Evolutionary conservation across 2,888 invertebrate species (phyloP).

Genomic region (Drosophila barbarae): DNA sequence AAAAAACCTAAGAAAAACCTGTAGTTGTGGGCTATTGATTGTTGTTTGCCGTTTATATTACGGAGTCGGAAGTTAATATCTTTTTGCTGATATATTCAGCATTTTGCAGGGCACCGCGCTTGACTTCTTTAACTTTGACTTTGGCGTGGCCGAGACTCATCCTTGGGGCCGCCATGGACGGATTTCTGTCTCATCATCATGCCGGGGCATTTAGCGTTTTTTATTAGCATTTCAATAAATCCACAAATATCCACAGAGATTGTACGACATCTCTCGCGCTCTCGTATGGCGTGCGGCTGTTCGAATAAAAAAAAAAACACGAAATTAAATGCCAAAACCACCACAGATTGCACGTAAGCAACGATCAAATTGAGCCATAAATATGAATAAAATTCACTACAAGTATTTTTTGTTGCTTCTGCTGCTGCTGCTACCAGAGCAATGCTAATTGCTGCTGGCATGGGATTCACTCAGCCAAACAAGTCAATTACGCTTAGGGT

Average conservation of each 20-base stretch:
- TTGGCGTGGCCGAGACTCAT: conserved; percentile 18
- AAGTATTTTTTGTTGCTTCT: conserved; percentile 26
- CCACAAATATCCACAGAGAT: background rate
- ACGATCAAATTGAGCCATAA: conserved; percentile 41
- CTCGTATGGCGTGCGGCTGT: conserved; percentile 37
- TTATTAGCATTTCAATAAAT: conserved; percentile 46
- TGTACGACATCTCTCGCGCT: conserved; percentile 26
- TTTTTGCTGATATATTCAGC: conserved; percentile 3
- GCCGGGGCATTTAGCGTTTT: conserved; percentile 36
- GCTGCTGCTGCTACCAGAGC: conserved; percentile 12
- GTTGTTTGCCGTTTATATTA: conserved; percentile 24
- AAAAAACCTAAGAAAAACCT: conserved; percentile 12
- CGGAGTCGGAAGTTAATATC: conserved; percentile 38
- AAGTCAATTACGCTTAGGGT: conserved; percentile 59
- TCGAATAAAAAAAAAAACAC: conserved; percentile 21
- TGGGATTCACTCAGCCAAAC: conserved; percentile 58
- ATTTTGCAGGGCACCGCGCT: conserved; percentile 15
- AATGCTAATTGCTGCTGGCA: conserved; percentile 65
- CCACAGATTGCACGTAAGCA: conserved; percentile 35
- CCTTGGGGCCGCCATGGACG: conserved; percentile 23
- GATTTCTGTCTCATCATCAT: conserved; percentile 21
- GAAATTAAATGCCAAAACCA: conserved; percentile 26
- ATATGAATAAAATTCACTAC: conserved; percentile 26
- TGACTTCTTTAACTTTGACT: conserved; percentile 19
- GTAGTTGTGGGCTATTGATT: conserved; percentile 30